Evolutionary conservation across 2,797 vertebrate species (phyloP), one percentile per base, ranked within the genome.

Genomic region (Acanthurus lineatus): DNA sequence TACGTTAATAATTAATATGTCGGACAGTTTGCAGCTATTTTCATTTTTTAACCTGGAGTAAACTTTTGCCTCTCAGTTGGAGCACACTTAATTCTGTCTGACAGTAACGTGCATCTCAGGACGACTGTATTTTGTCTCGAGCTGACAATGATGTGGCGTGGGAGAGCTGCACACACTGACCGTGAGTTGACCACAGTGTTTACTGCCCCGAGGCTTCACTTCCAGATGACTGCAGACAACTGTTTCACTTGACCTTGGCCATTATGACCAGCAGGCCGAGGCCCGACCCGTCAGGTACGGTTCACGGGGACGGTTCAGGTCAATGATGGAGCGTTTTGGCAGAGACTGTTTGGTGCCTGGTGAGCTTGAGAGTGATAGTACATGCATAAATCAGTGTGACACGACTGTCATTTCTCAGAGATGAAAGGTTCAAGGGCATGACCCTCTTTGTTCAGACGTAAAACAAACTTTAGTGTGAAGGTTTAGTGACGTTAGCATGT

Each of bases 221-320:
- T 92, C 81, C 81, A 90, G 83, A 91, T 87, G 86, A 87, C 66
- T 74, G 82, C 78, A 84, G 82, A 90, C 86, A 85, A 86, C 79
- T 81, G 81, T 81, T 86, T 84, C 73, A 81, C 73, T 89, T 91
- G 85, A 90, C 85, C 83, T 86, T 85, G 86, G 65, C 70, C 38
- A 44, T 65, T 78, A 49, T 0, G 71, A 82, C 77, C 63, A 56
- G 69, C 67, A 62, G 80, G 66, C 70, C n/a, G 5, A 54, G 74
- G 52, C 71, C 66, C 69, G 86, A 85, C 82, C 85, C 54, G 66
- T 66, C 81, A 81, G 83, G 64, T 76, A 56, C 1, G 67, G 86
- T 83, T 90, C 82, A 83, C 57, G 0, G 77, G 72, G 71, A 81
- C 17, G 14, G 38, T 73, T 79, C 4, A 76, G 86, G 86, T 88